Base-by-base conservation (phyloP, 2,797 vertebrate species). In the Acanthopagrus latus region DNA sequence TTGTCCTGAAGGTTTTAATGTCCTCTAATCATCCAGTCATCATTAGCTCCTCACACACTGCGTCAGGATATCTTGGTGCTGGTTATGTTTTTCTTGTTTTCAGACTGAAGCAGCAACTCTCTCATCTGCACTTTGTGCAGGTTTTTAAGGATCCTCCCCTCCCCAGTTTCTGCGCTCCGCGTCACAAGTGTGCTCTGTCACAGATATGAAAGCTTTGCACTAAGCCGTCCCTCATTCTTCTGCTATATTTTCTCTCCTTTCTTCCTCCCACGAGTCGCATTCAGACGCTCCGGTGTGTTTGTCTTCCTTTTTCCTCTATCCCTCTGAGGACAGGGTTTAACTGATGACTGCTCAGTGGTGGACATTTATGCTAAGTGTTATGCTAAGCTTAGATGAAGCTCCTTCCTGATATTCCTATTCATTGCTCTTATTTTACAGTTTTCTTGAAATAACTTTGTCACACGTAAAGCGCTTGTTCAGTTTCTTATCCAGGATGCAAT, bases 191-290 rank as follows among this genome's bases (percentile, higher is more conserved):
- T 60, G 46, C 71, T 74, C 46, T 46, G 54, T 80, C 74, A 72
- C 71, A 64, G 57, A 79, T 51, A 62, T 63, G 59, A 80, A 63
- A 82, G 74, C 70, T 69, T 64, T 57, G 44, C 73, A 64, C 74
- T 77, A 55, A 84, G 38, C 66, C 62, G 41, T 57, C 57, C n/a
- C n/a, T 66, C 71, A 60, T 55, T 74, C 59, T 69, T 58, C 48
- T 66, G 60, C 33, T 59, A 20, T 9, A 60, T 60, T 59, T 74
- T 62, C 20, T 59, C 66, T 47, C 59, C 12, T 72, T 52, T 21
- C 9, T 72, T 52, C 46, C 68, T 66, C 55, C 9, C 41, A 47
- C 14, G 1, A 43, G 48, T 56, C 9, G 1, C 48, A 56, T 47
- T 54, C 52, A 83, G 55, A 52, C 43, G 8, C n/a, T 3, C 2